phyloP scores from a whole-genome alignment of 1,140 invertebrate genomes.

The Pogonomyrmex barbatus region DNA sequence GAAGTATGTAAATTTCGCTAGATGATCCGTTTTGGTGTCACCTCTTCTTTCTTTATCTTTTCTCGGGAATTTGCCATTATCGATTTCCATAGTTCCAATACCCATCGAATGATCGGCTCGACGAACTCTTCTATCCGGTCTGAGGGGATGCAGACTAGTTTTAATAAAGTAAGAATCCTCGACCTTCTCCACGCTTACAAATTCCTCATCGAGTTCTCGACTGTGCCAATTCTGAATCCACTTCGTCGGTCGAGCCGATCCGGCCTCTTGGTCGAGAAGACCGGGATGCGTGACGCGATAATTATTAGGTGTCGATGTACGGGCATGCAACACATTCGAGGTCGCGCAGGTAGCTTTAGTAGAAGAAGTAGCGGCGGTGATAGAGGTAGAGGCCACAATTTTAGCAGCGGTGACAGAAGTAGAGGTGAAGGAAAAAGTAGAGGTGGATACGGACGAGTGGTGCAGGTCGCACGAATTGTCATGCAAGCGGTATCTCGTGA shows the following conservation, averaged over 20 bases:
- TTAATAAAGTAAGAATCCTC: constrained; percentile 79
- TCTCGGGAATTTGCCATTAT: neutral
- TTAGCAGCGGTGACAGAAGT: constrained; percentile 46
- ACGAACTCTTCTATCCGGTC: constrained; percentile 76
- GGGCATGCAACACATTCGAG: constrained; percentile 64
- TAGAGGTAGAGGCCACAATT: constrained; percentile 42
- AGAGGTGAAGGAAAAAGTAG: constrained; percentile 39
- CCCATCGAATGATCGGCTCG: neutral
- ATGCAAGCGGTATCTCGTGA: constrained; percentile 79
- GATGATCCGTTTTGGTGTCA: constrained; percentile 33
- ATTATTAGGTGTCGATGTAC: constrained; percentile 42
- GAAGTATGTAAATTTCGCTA: constrained; percentile 81
- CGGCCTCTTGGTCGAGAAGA: neutral
- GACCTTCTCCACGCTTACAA: constrained; percentile 80
- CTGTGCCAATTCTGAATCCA: neutral
- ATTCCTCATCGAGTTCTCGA: constrained; percentile 69
- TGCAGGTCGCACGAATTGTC: constrained; percentile 73
- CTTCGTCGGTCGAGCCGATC: neutral
- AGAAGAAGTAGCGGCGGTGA: constrained; percentile 38
- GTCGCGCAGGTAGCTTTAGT: constrained; percentile 6
- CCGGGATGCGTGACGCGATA: constrained; percentile 52
- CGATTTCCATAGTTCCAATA: neutral
- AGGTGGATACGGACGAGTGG: constrained; percentile 41
- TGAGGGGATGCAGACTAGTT: constrained; percentile 81
- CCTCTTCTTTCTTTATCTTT: neutral